Evolutionary conservation across 2,113 vertebrate species (phyloP).

Genomic region (Phainopepla nitens): DNA sequence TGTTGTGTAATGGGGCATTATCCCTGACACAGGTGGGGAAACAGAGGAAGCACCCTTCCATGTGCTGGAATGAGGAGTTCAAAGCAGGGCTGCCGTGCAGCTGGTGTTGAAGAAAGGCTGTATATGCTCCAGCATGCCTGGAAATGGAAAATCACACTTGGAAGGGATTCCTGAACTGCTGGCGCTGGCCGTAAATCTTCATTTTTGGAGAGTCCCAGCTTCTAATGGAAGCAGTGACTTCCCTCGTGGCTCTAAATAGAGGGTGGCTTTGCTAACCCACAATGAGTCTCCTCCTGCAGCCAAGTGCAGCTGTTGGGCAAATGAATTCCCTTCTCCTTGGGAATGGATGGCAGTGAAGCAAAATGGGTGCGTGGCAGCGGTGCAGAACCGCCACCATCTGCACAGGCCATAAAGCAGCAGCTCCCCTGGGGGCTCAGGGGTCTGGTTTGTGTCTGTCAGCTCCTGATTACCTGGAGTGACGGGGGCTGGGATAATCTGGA

Average conservation of each 20-base stretch:
- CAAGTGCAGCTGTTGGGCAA: constrained; percentile 44
- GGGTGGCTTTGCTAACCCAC: background rate
- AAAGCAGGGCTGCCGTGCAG: background rate
- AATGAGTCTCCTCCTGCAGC: constrained; percentile 28
- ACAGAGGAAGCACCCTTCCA: background rate
- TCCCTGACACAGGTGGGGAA: background rate
- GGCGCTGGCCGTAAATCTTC: constrained; percentile 24
- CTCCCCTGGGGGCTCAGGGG: background rate
- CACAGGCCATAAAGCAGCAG: constrained; percentile 31
- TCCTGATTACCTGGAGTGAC: constrained; percentile 28
- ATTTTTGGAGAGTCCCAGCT: background rate
- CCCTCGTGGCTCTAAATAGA: background rate
- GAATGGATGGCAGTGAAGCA: constrained; percentile 4
- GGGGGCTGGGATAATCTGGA: background rate
- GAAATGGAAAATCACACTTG: constrained; percentile 6
- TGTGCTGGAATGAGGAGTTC: background rate
- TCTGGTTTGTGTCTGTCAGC: constrained; percentile 43
- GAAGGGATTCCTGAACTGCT: background rate
- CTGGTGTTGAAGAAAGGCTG: background rate
- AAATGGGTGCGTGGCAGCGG: background rate
- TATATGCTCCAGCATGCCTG: background rate
- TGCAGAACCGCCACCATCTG: constrained; percentile 3
- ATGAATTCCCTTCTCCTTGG: constrained; percentile 4
- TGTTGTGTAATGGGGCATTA: accelerated
- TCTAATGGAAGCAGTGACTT: constrained; percentile 22